Evolutionary conservation across 2,113 vertebrate genomes (phyloP).

Genomic region (Verasper variegatus): DNA sequence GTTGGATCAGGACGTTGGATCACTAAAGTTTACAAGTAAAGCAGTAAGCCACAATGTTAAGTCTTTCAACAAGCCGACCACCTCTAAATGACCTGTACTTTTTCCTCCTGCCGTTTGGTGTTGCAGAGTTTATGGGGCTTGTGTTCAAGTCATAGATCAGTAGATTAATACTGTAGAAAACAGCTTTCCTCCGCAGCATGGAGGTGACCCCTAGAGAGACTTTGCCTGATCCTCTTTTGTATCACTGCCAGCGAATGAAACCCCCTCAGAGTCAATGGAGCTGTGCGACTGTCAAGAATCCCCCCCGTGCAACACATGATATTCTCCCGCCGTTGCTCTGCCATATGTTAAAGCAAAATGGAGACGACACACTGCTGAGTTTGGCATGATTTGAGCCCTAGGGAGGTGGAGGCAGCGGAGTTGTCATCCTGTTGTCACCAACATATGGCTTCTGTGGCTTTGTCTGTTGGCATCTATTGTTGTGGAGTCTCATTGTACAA

Average conservation of each 20-base stretch:
- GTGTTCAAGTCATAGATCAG: constrained; percentile 67
- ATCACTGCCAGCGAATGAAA: constrained; percentile 59
- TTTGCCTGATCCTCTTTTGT: constrained; percentile 50
- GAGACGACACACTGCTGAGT: constrained; percentile 49
- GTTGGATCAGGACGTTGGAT: constrained; percentile 22
- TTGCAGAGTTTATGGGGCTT: constrained; percentile 38
- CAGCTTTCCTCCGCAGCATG: constrained; percentile 62
- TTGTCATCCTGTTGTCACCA: constrained; percentile 53
- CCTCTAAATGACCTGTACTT: constrained; percentile 36
- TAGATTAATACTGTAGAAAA: constrained; percentile 61
- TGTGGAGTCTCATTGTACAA: constrained; percentile 25
- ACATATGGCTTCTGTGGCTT: constrained; percentile 65
- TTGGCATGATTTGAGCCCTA: constrained; percentile 45
- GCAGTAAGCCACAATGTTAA: constrained; percentile 4
- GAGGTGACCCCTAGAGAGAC: constrained; percentile 29
- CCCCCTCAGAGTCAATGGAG: constrained; percentile 46
- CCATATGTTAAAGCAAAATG: constrained; percentile 74
- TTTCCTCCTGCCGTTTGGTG: constrained; percentile 21
- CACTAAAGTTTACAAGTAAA: background rate
- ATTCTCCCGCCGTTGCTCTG: constrained; percentile 43
- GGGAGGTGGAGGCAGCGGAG: constrained; percentile 35
- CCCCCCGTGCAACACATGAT: constrained; percentile 46
- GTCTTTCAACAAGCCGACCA: constrained; percentile 6
- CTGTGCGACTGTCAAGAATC: constrained; percentile 60
- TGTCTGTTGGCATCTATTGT: constrained; percentile 55